Conservation (phyloP, 2,888 invertebrate species). For the Scelioninae gen. 1 region DNA sequence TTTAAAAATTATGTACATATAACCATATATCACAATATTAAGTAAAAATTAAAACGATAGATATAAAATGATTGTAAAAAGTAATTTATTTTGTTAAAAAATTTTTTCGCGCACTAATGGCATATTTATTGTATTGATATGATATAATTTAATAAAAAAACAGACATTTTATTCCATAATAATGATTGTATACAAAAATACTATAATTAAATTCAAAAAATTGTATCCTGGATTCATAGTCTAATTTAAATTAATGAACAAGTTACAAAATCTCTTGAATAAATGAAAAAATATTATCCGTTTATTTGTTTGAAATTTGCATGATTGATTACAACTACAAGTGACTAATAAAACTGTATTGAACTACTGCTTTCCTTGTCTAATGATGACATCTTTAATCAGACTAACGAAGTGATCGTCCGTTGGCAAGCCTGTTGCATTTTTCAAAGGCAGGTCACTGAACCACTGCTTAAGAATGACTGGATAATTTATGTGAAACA, state of each 20-base stretch:
- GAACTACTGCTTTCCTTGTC: conserved; percentile 48
- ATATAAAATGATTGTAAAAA: too few relatives aligned
- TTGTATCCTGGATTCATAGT: neutral
- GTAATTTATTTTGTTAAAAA: too few relatives aligned
- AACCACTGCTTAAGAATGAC: conserved; percentile 50
- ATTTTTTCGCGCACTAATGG: too few relatives aligned
- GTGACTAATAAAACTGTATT: conserved; percentile 45
- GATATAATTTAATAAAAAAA: neutral
- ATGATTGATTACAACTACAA: conserved; percentile 26
- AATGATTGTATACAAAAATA: conserved; percentile 43
- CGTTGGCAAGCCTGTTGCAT: conserved; percentile 61
- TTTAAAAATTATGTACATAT: too few relatives aligned
- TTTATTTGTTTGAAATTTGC: conserved; percentile 43
- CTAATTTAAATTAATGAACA: conserved; percentile 28
- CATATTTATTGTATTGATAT: too few relatives aligned
- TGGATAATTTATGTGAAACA: conserved; percentile 44
- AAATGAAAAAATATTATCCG: conserved; percentile 44
- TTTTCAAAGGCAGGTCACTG: conserved; percentile 55
- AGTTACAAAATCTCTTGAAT: conserved; percentile 39
- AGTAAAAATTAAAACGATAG: too few relatives aligned
- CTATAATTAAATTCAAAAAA: conserved; percentile 47
- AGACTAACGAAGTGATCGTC: conserved; percentile 37
- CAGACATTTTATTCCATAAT: conserved; percentile 17
- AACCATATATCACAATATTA: too few relatives aligned
- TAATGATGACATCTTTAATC: conserved; percentile 34